A percentile compares a stretch with the other conserved stretches of the same genome.
phyloP scores from a whole-genome alignment of 2,888 invertebrate species.

The Venusia cambrica region DNA sequence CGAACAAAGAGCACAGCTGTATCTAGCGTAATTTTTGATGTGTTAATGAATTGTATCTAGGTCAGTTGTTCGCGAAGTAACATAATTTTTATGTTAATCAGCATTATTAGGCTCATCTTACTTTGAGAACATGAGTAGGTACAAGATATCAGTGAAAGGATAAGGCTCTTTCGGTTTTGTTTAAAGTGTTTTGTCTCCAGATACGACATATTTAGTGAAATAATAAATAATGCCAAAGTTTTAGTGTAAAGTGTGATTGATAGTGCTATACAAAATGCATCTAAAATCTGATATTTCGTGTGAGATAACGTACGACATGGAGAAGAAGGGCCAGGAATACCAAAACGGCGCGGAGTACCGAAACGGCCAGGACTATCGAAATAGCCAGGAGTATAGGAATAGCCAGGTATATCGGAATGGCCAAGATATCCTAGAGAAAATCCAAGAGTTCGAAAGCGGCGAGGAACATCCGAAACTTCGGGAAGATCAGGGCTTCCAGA shows the following conservation, averaged over 20 bases:
- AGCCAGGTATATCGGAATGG: slow-evolving; percentile 4
- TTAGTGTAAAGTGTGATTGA: slow-evolving; percentile 26
- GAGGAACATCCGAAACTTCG: too few relatives aligned
- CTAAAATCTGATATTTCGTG: slow-evolving; percentile 64
- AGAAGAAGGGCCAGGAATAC: slow-evolving; percentile 38
- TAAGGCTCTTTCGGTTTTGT: too few relatives aligned
- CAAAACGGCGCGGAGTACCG: slow-evolving; percentile 9
- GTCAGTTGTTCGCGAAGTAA: too few relatives aligned
- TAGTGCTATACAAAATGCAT: slow-evolving; percentile 64
- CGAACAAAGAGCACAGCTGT: too few relatives aligned
- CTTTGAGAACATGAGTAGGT: too few relatives aligned
- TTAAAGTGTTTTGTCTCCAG: too few relatives aligned
- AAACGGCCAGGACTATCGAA: slow-evolving; percentile 6
- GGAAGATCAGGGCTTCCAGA: slow-evolving; percentile 31
- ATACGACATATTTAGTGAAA: slow-evolving; percentile 8
- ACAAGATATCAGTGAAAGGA: too few relatives aligned
- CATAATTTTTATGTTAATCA: too few relatives aligned
- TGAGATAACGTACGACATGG: slow-evolving; percentile 62
- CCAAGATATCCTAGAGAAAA: too few relatives aligned
- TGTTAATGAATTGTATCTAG: too few relatives aligned
- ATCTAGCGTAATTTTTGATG: too few relatives aligned
- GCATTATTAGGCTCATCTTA: too few relatives aligned
- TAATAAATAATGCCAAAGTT: slow-evolving; percentile 21
- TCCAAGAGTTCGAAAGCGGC: slow-evolving; percentile 7
- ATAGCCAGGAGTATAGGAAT: slow-evolving; percentile 9